Evolutionary conservation across 2,113 vertebrate genomes (phyloP).

Genomic region (Bothrops jararaca): DNA sequence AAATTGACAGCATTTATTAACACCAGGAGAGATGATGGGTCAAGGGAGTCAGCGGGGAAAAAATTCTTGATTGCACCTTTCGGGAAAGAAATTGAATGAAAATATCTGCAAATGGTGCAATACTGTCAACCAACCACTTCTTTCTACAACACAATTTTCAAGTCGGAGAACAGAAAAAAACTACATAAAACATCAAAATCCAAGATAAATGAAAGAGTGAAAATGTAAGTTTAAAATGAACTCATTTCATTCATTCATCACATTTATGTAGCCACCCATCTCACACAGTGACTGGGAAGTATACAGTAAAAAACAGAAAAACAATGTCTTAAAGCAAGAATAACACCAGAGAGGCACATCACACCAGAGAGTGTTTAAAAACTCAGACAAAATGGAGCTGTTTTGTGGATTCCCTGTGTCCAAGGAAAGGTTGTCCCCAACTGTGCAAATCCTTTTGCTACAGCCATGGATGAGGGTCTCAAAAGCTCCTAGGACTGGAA

Average conservation of each 20-base stretch:
- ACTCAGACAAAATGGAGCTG: neutral
- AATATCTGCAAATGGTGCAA: neutral
- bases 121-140: neutral
- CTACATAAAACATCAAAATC: neutral
- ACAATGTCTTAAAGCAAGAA: neutral
- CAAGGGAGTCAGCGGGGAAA: conserved; percentile 73
- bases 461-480: neutral
- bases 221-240: neutral
- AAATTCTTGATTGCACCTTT: conserved; percentile 86
- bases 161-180: neutral
- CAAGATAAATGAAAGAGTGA: neutral
- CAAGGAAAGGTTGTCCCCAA: neutral
- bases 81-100: conserved; percentile 12
- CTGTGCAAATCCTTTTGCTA: neutral
- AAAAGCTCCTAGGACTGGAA: neutral
- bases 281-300: neutral
- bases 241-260: neutral
- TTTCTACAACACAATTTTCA: neutral
- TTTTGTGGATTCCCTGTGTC: neutral
- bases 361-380: neutral
- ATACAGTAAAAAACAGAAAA: neutral
- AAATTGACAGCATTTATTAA: conserved; percentile 87
- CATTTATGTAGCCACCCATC: neutral
- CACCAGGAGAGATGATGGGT: conserved; percentile 70
- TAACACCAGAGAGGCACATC: neutral